phyloP scores from a whole-genome alignment of 2,113 vertebrate genomes.

The Urocolius indicus region DNA sequence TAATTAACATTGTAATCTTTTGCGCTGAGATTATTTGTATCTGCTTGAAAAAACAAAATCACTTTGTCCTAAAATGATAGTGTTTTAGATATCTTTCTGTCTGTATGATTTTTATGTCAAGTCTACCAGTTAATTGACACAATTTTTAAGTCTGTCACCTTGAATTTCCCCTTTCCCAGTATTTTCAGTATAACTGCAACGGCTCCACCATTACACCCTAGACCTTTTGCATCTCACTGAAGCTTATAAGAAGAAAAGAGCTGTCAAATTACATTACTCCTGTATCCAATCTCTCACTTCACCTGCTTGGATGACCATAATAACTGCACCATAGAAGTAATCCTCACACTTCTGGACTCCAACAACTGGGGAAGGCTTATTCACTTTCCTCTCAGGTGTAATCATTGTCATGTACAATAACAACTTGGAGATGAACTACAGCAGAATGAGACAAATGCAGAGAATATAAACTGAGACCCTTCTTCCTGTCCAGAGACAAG shows the following conservation, averaged over 20 bases:
- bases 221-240: neutral
- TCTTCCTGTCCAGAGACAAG: neutral
- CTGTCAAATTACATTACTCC: conserved; percentile 54
- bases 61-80: conserved; percentile 12
- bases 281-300: conserved; percentile 25
- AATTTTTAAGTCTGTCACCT: conserved; percentile 54
- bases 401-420: conserved; percentile 44
- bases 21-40: neutral
- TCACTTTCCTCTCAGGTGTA: conserved; percentile 37
- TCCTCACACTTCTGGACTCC: neutral
- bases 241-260: conserved; percentile 32
- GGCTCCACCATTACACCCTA: neutral
- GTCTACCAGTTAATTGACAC: conserved; percentile 44
- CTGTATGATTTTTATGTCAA: conserved; percentile 49
- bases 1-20: conserved; percentile 54
- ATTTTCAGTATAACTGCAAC: conserved; percentile 27
- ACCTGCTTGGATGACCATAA: conserved; percentile 41
- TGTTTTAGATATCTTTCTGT: conserved; percentile 23
- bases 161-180: neutral
- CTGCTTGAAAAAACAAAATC: conserved; percentile 39
- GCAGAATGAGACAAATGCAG: neutral
- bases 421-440: neutral
- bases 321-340: conserved; percentile 37
- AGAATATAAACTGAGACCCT: neutral
- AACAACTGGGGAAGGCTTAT: neutral